These are phyloP conservation scores for Brachypalpus laphriformis DNA, from an alignment of 2,888 invertebrate species.

Conservation along the genomic window DNA sequence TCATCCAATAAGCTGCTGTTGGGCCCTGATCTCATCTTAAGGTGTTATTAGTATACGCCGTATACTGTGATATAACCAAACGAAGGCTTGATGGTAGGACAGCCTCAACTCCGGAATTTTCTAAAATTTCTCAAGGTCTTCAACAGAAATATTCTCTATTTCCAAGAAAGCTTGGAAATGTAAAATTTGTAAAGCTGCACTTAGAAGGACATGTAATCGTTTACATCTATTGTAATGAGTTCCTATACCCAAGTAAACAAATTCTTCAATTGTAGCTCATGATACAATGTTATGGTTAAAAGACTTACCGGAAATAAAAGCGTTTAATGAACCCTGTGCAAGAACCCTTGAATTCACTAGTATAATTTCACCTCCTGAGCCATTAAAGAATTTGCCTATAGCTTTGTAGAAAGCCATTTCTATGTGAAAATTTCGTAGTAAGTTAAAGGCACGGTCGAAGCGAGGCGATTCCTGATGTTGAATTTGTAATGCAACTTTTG, in stretches of 20 bases:
- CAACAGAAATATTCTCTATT: not conserved
- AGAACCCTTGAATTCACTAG: too few species aligned
- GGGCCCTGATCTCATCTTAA: too few species aligned
- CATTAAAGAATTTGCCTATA: too few species aligned
- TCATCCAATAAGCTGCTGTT: too few species aligned
- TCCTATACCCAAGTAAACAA: not conserved
- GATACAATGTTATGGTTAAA: too few species aligned
- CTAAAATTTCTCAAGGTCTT: not conserved
- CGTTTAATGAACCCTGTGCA: not conserved
- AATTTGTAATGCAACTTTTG: too few species aligned
- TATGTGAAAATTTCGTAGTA: too few species aligned
- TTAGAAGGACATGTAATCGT: slow-evolving; percentile 13
- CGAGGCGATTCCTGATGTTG: too few species aligned
- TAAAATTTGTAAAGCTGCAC: slow-evolving; percentile 17
- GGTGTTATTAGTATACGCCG: not conserved
- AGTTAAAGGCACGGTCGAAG: too few species aligned
- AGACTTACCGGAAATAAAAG: slow-evolving; percentile 15
- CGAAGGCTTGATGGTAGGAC: not conserved
- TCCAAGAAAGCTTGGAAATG: slow-evolving; percentile 19
- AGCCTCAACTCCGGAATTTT: not conserved
- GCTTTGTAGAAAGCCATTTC: too few species aligned
- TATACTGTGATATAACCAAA: not conserved
- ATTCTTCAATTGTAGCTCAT: too few species aligned
- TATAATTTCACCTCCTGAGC: too few species aligned
- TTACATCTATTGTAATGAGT: slow-evolving; percentile 33